Conservation (phyloP, 2,113 vertebrate genomes). For the Alosa alosa region DNA sequence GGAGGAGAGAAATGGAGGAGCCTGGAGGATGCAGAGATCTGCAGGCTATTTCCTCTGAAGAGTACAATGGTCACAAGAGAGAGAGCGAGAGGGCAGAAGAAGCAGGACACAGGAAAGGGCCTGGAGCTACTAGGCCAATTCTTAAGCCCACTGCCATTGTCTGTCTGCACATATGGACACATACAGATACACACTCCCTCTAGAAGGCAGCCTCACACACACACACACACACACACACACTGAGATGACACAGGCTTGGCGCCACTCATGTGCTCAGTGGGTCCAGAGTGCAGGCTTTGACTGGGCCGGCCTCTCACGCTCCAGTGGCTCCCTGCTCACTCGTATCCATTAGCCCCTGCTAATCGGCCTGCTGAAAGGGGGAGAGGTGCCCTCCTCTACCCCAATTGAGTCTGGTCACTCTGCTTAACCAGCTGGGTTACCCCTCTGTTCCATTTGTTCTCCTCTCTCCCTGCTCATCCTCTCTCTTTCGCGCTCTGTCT, state of each 20-base stretch:
- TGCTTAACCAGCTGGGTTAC: not conserved
- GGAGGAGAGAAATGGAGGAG: too few relatives aligned
- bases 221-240: conserved; percentile 4
- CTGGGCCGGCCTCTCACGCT: not conserved
- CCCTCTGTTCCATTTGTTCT: not conserved
- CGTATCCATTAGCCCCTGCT: not conserved
- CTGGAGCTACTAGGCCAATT: too few relatives aligned
- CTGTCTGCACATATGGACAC: too few relatives aligned
- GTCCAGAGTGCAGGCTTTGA: not conserved
- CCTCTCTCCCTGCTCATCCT: not conserved
- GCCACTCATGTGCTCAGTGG: too few relatives aligned
- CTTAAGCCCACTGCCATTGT: too few relatives aligned
- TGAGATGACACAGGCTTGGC: not conserved
- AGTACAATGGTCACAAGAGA: too few relatives aligned
- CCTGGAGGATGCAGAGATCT: too few relatives aligned
- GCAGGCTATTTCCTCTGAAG: too few relatives aligned
- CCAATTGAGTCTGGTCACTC: not conserved
- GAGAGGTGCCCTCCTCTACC: not conserved
- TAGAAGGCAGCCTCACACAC: not conserved
- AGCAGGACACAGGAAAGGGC: not conserved
- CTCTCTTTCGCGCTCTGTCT: not conserved
- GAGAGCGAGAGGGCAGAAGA: not conserved
- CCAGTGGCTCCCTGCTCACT: not conserved
- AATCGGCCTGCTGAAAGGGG: not conserved
- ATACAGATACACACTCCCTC: too few relatives aligned